Evolutionary conservation across 2,888 invertebrate genomes (phyloP), one percentile per base, ranked within the genome.

Genomic region (Chrysolina americana): DNA sequence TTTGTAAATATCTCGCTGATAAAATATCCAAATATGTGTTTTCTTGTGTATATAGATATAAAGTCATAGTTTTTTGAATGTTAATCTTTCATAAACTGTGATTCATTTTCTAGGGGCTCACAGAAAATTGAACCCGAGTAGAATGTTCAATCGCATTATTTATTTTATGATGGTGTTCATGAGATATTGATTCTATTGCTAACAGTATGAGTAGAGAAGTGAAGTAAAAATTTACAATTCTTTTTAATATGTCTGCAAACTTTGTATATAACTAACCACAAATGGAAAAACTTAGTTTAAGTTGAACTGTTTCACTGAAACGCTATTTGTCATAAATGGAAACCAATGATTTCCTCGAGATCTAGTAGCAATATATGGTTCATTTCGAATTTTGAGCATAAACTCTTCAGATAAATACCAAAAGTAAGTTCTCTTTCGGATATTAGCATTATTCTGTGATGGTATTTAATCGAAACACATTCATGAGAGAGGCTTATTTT

Each of bases 81-180:
- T 85, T 86, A 83, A 84, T 87, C 87, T 87, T 87, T 87, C 86
- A 85, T 87, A 85, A 83, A 84, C 87, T 87, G 87, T 87, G 87
- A 87, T 87, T 86, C 83, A 75, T 76, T 76, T 79, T 78, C 79
- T 76, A 74, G 74, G 74, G 69, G 69, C 21, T 23, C 50, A 68
- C 71, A 75, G 70, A 65, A 68, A 63, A 56, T 69, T 56, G 68
- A 75, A 69, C 77, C 77, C 77, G 56, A n/a, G 44, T 21, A 70
- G 76, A 76, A 79, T 76, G 59, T 76, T 80, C 85, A 86, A 88
- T 88, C 88, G 87, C 88, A 86, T 83, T 69, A 70, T 86, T 86
- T 11, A 48, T 41, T 87, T 87, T 87, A 87, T 85, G 85, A 86
- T 87, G 87, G 88, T 87, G 88, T 88, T 88, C 86, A 86, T 83